phyloP scores from a whole-genome alignment of 2,797 vertebrate species.

The Graptemys geographica region DNA sequence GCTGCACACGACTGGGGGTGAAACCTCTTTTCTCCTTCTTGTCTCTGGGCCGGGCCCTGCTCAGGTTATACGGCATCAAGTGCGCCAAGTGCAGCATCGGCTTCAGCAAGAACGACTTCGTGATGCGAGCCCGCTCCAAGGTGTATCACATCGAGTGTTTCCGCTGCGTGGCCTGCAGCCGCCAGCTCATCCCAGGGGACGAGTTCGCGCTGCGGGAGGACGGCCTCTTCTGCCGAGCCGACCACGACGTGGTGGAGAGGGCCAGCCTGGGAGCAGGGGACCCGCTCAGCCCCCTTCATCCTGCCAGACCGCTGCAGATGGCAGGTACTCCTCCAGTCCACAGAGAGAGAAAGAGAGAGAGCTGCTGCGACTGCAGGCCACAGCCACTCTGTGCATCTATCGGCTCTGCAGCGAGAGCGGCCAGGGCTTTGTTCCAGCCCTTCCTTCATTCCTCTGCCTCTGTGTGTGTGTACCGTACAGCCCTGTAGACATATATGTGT shows the following conservation, averaged over 20 bases:
- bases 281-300: conserved; percentile 93
- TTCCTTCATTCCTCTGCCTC: not conserved
- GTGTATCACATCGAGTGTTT: conserved; percentile 99
- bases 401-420: no score
- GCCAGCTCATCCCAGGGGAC: conserved; percentile 97
- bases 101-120: conserved; percentile 98
- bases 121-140: conserved; percentile 96
- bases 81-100: conserved; percentile 98
- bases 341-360: not conserved
- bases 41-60: conserved; percentile 26
- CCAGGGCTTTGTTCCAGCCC: not conserved
- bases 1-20: conserved; percentile 38
- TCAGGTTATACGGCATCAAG: conserved; percentile 96
- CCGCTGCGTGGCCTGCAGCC: conserved; percentile 97
- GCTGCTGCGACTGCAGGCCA: not conserved
- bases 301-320: conserved; percentile 95
- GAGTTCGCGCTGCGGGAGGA: conserved; percentile 96
- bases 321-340: conserved; percentile 87
- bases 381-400: no score
- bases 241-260: conserved; percentile 95
- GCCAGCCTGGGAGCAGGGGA: conserved; percentile 91
- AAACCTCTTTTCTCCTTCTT: conserved; percentile 36
- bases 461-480: not conserved
- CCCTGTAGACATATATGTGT: not conserved
- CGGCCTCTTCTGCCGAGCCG: conserved; percentile 95